These are phyloP conservation scores for Lipophrys pholis DNA, from an alignment of 2,113 vertebrate species.

Conservation along the genomic window DNA sequence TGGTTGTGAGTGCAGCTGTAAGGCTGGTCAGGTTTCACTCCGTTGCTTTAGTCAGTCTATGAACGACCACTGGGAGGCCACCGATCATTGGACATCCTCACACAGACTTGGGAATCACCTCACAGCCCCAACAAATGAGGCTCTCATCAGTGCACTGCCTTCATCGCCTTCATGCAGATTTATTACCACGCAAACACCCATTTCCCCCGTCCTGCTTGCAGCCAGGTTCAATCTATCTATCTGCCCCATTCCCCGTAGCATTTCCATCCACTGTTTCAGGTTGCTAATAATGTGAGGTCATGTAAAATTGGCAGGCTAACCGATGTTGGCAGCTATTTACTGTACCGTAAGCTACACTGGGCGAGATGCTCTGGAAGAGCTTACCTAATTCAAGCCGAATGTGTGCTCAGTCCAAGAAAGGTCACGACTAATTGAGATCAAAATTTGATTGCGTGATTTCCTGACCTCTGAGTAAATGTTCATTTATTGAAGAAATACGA, in stretches of 20 bases:
- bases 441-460: slow-evolving; percentile 66
- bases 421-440: slow-evolving; percentile 73
- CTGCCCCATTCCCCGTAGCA: slow-evolving; percentile 30
- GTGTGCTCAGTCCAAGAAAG: slow-evolving; percentile 45
- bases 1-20: slow-evolving; percentile 27
- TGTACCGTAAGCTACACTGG: slow-evolving; percentile 45
- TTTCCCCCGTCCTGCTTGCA: slow-evolving; percentile 37
- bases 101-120: slow-evolving; percentile 55
- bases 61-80: background rate
- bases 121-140: slow-evolving; percentile 60
- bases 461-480: slow-evolving; percentile 63
- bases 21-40: slow-evolving; percentile 51
- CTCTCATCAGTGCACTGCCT: slow-evolving; percentile 68
- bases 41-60: background rate
- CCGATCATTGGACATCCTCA: slow-evolving; percentile 53
- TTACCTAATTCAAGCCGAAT: slow-evolving; percentile 41
- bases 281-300: slow-evolving; percentile 74
- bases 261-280: slow-evolving; percentile 63
- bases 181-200: slow-evolving; percentile 63
- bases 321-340: slow-evolving; percentile 71
- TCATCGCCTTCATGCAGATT: slow-evolving; percentile 75
- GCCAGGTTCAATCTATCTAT: slow-evolving; percentile 70
- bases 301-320: slow-evolving; percentile 73
- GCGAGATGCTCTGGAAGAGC: slow-evolving; percentile 46
- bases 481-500: slow-evolving; percentile 51